Evolutionary conservation across 2,888 invertebrate species (phyloP).

Genomic region (Cosmopolites sordidus): DNA sequence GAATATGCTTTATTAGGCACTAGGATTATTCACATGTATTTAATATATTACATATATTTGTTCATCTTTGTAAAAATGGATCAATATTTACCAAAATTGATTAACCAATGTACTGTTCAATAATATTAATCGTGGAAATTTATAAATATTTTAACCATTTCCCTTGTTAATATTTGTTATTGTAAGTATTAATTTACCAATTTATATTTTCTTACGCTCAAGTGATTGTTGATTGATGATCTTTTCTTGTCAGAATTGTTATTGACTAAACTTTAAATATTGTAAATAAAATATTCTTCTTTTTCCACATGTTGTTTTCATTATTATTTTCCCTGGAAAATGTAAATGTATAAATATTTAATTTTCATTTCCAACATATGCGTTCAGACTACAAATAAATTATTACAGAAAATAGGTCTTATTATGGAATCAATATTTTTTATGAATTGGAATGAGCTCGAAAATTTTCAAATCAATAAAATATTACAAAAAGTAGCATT

Average conservation of each 20-base stretch:
- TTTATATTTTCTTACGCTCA: background rate
- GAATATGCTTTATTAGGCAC: background rate
- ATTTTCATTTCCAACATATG: too few relatives aligned
- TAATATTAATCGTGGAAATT: too few relatives aligned
- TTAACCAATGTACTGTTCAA: too few relatives aligned
- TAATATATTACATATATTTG: background rate
- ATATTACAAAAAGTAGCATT: too few relatives aligned
- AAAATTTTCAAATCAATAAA: too few relatives aligned
- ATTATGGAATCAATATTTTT: too few relatives aligned
- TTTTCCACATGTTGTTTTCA: background rate
- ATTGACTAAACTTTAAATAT: background rate
- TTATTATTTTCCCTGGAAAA: too few relatives aligned
- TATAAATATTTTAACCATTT: background rate
- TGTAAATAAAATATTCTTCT: slow-evolving; percentile 1
- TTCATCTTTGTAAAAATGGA: background rate
- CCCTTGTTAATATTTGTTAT: slow-evolving; percentile 1
- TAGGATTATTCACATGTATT: background rate
- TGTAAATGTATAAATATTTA: too few relatives aligned
- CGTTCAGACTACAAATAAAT: too few relatives aligned
- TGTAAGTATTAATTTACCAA: background rate
- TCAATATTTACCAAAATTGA: too few relatives aligned
- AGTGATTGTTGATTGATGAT: background rate
- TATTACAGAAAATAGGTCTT: too few relatives aligned
- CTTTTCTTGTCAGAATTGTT: background rate
- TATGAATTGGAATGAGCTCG: too few relatives aligned